A percentile compares a stretch with the other conserved stretches of the same genome.
These are phyloP conservation scores for Torymus tubicola DNA, from an alignment of 2,888 invertebrate species.

Conservation along the genomic window DNA sequence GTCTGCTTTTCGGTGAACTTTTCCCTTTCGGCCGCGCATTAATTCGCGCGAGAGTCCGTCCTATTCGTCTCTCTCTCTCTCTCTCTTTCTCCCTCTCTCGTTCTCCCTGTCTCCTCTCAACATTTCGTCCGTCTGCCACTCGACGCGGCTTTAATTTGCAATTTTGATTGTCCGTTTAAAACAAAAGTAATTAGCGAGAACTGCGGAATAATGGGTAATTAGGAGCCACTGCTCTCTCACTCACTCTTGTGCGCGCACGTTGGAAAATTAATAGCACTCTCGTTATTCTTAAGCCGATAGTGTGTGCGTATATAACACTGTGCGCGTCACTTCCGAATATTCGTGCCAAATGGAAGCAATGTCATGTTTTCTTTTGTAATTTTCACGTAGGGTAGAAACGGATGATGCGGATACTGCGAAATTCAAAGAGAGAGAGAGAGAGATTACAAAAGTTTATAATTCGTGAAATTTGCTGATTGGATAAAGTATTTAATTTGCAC, in stretches of 20 bases:
- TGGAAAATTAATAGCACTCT: constrained; percentile 50
- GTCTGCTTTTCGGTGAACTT: constrained; percentile 33
- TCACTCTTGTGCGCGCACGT: no score
- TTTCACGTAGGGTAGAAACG: no score
- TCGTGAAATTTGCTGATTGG: no score
- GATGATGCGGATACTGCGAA: no score
- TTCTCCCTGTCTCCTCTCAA: constrained; percentile 15
- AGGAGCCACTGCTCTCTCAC: neutral
- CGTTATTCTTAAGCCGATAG: constrained; percentile 28
- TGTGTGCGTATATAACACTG: neutral
- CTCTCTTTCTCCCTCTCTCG: constrained; percentile 38
- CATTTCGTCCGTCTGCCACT: constrained; percentile 14
- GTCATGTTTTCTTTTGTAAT: no score
- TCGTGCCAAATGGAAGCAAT: no score
- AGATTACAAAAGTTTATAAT: no score
- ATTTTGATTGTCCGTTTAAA: constrained; percentile 58
- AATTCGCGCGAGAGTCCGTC: constrained; percentile 44
- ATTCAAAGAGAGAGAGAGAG: no score
- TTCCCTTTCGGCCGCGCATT: constrained; percentile 50
- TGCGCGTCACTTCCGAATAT: no score
- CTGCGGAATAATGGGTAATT: constrained; percentile 57
- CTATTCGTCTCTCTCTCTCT: constrained; percentile 45
- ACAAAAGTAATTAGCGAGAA: constrained; percentile 58
- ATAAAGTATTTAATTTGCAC: no score
- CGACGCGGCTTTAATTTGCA: constrained; percentile 54